Percentiles rank a stretch among this genome's conserved stretches.
Conservation (phyloP, 2,888 invertebrate species). For the Melikaiella ostensackeni region DNA sequence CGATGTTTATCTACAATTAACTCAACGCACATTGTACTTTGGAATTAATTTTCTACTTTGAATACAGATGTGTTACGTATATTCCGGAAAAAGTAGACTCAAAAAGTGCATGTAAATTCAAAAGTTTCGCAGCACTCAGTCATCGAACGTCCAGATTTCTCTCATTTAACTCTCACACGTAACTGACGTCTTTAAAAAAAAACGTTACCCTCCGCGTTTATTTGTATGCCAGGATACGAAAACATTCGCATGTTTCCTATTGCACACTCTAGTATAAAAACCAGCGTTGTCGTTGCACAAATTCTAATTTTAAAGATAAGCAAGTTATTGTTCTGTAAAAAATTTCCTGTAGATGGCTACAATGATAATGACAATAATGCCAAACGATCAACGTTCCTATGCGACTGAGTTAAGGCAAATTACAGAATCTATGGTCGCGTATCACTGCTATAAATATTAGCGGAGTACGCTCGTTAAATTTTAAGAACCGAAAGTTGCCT, state of each 20-base stretch:
- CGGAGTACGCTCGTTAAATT: neutral
- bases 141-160: constrained; percentile 2
- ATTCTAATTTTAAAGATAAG: neutral
- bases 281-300: neutral
- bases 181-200: neutral
- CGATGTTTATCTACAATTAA: neutral
- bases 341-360: neutral
- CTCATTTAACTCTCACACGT: neutral
- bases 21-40: constrained; percentile 42
- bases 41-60: constrained; percentile 46
- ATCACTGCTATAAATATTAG: constrained; percentile 3
- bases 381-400: neutral
- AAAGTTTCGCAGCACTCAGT: constrained; percentile 40
- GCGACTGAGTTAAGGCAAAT: constrained; percentile 5
- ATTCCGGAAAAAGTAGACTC: constrained; percentile 31
- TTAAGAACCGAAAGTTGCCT: neutral
- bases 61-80: constrained; percentile 38
- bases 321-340: neutral
- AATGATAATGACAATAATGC: neutral
- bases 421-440: neutral
- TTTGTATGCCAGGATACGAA: neutral
- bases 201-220: neutral
- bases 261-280: constrained; percentile 2
- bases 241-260: neutral
- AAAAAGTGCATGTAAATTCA: constrained; percentile 40